Evolutionary conservation across 1,140 invertebrate genomes (phyloP), one percentile per base, ranked within the genome.

Genomic region (Goniozus legneri): DNA sequence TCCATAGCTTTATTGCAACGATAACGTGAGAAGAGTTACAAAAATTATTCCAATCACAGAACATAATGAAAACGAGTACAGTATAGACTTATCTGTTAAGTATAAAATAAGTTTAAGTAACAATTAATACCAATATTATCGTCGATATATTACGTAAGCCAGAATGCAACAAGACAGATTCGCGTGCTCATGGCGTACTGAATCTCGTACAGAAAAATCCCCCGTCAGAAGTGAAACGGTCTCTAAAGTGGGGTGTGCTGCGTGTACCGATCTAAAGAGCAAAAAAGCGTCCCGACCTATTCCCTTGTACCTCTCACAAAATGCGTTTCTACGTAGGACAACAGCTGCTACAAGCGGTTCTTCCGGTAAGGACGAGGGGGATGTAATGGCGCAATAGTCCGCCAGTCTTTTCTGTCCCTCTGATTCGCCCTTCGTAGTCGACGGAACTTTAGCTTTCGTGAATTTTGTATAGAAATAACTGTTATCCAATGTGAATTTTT

Each of bases 291-390:
- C 47, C 41, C 42, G 56, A 36, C 44, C 44, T 41, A 45, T 54
- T 42, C 37, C 47, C 44, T 38, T 41, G 50, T 35, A 10, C 42
- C 47, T 50, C 37, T 40, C 43, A 56, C 56, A 47, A 56, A 54
- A 36, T 52, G 27, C 52, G 47, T 51, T 50, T 46, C 30, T 40
- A 47, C 44, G 54, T 46, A 54, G 54, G 47, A 60, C 58, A 54
- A 59, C 62, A 63, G 62, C 62, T 65, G 64, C 49, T 59, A 53
- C 46, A 27, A 45, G 52, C 51, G 49, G 57, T 52, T 56, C 48
- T 51, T 50, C 47, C 27, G 36, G 35, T 38, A 35, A 46, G 50
- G 41, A 58, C 38, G 48, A 41, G 32, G 50, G 50, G 40, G 58
- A 54, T 46, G 44, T 48, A 58, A 47, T 53, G 49, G 52, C 47